Percentiles rank a stretch among this genome's conserved stretches.
Evolutionary conservation across 2,888 invertebrate species (phyloP).

Genomic region (Cremastinae sp.): DNA sequence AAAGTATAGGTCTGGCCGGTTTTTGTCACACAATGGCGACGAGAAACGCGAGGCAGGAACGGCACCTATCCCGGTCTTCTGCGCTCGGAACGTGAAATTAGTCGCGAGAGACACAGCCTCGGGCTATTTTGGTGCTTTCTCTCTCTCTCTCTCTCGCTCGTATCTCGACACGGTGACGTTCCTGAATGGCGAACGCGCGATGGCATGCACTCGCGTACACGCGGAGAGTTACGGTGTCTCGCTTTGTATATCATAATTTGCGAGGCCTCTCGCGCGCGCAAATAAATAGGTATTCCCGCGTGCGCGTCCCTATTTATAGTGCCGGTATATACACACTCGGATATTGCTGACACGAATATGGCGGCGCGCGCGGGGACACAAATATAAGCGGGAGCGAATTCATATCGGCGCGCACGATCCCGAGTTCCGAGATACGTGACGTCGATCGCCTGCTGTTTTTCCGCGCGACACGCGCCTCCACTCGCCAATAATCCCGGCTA

Average conservation of each 20-base stretch:
- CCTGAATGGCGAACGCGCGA: conserved; percentile 42
- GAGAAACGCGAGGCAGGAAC: conserved; percentile 51
- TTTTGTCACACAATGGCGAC: conserved; percentile 63
- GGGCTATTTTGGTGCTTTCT: conserved; percentile 40
- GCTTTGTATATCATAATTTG: conserved; percentile 32
- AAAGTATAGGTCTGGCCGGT: conserved; percentile 55
- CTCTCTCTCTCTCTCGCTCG: conserved; percentile 25
- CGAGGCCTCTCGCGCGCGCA: conserved; percentile 23
- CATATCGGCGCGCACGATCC: conserved; percentile 41
- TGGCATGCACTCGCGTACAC: conserved; percentile 26
- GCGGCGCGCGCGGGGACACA: conserved; percentile 41
- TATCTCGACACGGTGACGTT: conserved; percentile 17
- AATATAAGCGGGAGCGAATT: conserved; percentile 52
- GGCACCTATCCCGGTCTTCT: conserved; percentile 44
- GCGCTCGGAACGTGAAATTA: conserved; percentile 44
- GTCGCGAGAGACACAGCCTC: conserved; percentile 54
- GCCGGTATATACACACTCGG: conserved; percentile 12
- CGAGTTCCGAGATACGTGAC: conserved; percentile 3
- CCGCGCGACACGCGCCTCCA: neutral
- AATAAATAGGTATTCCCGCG: neutral
- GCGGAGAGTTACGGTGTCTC: conserved; percentile 65
- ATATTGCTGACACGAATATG: conserved; percentile 49
- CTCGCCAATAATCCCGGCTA: neutral
- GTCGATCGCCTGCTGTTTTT: no score
- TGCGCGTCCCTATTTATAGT: neutral